Evolutionary conservation across 2,888 invertebrate genomes (phyloP).

Genomic region (Xylophagus ater): DNA sequence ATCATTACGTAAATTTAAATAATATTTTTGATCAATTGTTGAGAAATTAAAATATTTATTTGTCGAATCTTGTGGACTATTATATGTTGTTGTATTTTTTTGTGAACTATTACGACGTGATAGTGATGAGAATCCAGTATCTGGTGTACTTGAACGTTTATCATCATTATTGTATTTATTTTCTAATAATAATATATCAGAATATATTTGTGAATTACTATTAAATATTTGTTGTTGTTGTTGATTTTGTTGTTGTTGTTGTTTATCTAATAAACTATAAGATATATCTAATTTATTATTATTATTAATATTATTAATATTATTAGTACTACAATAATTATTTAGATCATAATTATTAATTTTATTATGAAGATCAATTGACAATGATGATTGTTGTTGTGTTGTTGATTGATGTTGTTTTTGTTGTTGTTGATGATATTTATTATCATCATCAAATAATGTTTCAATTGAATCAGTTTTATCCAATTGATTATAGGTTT

Average conservation of each 20-base stretch:
- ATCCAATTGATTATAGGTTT: conserved; percentile 38
- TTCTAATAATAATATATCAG: no score
- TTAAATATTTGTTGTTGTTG: conserved; percentile 23
- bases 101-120: conserved; percentile 39
- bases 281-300: conserved; percentile 30
- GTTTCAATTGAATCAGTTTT: conserved; percentile 40
- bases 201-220: conserved; percentile 19
- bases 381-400: no score
- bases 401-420: no score
- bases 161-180: no score
- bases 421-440: no score
- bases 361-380: no score
- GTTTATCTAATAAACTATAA: conserved; percentile 33
- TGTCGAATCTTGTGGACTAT: conserved; percentile 38
- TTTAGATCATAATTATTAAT: conserved; percentile 3
- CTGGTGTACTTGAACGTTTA: conserved; percentile 38
- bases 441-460: conserved; percentile 25
- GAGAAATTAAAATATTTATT: conserved; percentile 18
- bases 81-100: no score
- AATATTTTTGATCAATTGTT: conserved; percentile 22
- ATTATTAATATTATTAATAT: conserved; percentile 31
- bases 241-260: conserved; percentile 29
- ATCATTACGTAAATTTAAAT: conserved; percentile 26
- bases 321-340: conserved; percentile 25
- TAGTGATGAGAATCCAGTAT: conserved; percentile 38